Base-by-base conservation (phyloP, 1,140 invertebrate genomes). In the Agrilus planipennis region DNA sequence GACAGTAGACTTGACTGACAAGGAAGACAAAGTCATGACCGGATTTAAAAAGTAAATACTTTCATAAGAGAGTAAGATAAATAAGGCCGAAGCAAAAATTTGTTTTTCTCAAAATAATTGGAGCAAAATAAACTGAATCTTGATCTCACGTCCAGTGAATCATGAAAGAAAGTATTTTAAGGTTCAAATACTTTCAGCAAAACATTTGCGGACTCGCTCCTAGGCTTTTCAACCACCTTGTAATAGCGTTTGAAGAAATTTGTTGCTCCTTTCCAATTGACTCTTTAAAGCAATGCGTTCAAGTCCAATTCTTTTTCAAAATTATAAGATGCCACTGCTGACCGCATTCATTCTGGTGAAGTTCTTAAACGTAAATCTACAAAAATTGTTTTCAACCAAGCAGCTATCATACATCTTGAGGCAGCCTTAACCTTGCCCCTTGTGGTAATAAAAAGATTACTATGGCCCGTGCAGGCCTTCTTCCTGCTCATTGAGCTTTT, bases 311-410 rank as follows among this genome's bases (percentile, higher is more conserved):
- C 53, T 40, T 47, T 44, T 34, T 52, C 6, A 38, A 42, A 57
- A 36, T 48, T 53, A 27, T 49, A 36, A 27, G 55, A 58, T 14
- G 52, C 49, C 4, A 57, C 52, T 7, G 54, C 56, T 40, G 56
- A 54, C 32, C 53, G 46, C 39, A 36, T 47, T 35, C 48, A 52
- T 19, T 57, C 57, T 20, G 58, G 42, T 10, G 50, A 41, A 4
- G 47, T 49, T 2, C 55, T 17, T n/a, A 61, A 55, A 16, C 45
- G 47, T 15, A 52, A 49, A 3, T 47, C 49, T 16, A 16, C 22
- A 22, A 60, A 42, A 15, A 43, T 34, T 7, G 42, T 45, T 27
- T 46, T 49, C 6, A 62, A 17, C 59, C 58, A 61, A 11, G 53
- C 53, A 7, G 53, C 53, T 7, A 63, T 61, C 4, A 59, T 46